These are phyloP conservation scores for Bacillus rossius DNA, from an alignment of 1,140 invertebrate species.

Conservation along the genomic window DNA sequence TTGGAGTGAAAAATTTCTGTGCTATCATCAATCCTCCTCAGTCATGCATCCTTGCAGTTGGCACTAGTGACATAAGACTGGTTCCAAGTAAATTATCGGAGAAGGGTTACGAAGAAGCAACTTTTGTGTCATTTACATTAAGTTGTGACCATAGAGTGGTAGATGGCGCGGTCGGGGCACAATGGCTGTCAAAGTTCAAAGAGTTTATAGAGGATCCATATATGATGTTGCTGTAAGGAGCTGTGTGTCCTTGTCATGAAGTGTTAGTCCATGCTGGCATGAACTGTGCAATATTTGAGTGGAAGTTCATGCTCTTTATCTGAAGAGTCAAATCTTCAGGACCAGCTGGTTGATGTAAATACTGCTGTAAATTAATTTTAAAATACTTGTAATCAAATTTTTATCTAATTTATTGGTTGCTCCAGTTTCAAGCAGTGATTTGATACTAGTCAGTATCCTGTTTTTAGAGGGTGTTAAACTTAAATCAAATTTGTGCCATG, in stretches of 20 bases:
- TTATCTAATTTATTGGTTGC: too few relatives aligned
- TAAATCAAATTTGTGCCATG: too few relatives aligned
- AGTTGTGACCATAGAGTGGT: slow-evolving; percentile 89
- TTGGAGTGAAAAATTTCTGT: slow-evolving; percentile 79
- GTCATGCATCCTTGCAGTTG: slow-evolving; percentile 82
- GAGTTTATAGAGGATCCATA: slow-evolving; percentile 73
- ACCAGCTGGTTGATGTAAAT: too few relatives aligned
- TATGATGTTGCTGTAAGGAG: slow-evolving; percentile 9
- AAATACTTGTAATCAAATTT: too few relatives aligned
- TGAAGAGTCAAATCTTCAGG: too few relatives aligned
- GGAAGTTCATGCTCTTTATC: too few relatives aligned
- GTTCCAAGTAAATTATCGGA: slow-evolving; percentile 38
- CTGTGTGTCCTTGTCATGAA: neutral
- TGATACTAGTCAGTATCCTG: too few relatives aligned
- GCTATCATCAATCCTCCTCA: slow-evolving; percentile 92
- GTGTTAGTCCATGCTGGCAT: too few relatives aligned
- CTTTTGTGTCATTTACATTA: slow-evolving; percentile 73
- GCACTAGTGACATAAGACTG: slow-evolving; percentile 59
- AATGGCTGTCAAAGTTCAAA: slow-evolving; percentile 79
- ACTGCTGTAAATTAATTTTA: too few relatives aligned
- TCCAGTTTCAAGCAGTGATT: too few relatives aligned
- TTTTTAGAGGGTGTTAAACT: too few relatives aligned
- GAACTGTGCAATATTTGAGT: too few relatives aligned
- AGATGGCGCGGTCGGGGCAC: slow-evolving; percentile 80
- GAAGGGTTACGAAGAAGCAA: slow-evolving; percentile 44